Base-by-base conservation (phyloP, 1,140 invertebrate genomes). In the Drosophila subpulchrella region DNA sequence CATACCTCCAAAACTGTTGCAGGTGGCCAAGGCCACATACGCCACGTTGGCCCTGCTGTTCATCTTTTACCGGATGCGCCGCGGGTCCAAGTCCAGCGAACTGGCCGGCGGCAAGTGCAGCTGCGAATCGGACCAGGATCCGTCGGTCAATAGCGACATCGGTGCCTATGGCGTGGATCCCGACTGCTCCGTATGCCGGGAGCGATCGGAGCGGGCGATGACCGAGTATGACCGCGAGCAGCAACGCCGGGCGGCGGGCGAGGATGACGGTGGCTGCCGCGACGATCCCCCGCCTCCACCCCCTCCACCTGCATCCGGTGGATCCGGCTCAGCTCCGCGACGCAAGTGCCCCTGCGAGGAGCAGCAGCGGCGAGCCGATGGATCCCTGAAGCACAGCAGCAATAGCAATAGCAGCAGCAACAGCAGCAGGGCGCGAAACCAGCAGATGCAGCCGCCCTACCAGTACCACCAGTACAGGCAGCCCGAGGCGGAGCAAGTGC, bases 21-120 rank as follows among this genome's bases (percentile, higher is more conserved):
- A 90, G 86, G 86, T 90, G 20, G 86, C 86, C 10, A 90, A 90
- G 54, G 88, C 71, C 7, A 90, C 86, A 1, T 90, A 90, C 51
- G 86, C 67, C 15, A 81, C 86, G 2, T 32, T 90, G 20, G 88
- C 88, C 2, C 44, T 90, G 39, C 27, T 90, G 15, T 90, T 76
- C 54, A 11, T 90, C 20, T 11, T 90, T 15, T 83, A 88, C 65
- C 71, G 82, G 1, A 53, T 83, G 44, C 76, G 88, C 1, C 73
- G 77, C 5, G 50, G 75, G 3, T 65, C 68, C n/a, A 56, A 78
- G 42, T 24, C 71, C 5, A 3, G 65, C 2, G 11, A 53, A 15
- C 13, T 61, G 38, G 78, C 41, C 48, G 55, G 73, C 27, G 48
- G 34, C 13, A 59, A 34, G 38, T 77, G 75, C 71, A 58, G 20